Conservation (phyloP, 2,113 vertebrate genomes). For the Amphiprion percula region DNA sequence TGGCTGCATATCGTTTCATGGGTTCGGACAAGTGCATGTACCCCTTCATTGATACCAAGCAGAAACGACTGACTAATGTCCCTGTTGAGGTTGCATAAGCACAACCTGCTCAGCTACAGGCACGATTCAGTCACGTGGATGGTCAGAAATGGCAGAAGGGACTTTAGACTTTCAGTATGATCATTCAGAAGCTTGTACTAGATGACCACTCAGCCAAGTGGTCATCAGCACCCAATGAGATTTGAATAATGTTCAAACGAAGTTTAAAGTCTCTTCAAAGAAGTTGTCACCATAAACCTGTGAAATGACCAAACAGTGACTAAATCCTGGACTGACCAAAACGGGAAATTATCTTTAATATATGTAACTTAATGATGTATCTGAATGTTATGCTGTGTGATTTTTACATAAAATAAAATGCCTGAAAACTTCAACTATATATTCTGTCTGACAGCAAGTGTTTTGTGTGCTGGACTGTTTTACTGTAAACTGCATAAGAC, state of each 20-base stretch:
- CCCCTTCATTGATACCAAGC: slow-evolving; percentile 71
- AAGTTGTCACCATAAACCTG: slow-evolving; percentile 1
- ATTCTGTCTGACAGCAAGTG: background rate
- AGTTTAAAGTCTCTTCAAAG: slow-evolving; percentile 26
- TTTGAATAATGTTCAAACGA: slow-evolving; percentile 15
- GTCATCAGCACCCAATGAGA: slow-evolving; percentile 33
- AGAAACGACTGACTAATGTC: slow-evolving; percentile 41
- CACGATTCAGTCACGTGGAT: slow-evolving; percentile 14
- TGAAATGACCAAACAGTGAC: slow-evolving; percentile 1
- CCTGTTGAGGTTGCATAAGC: slow-evolving; percentile 24
- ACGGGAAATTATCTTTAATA: slow-evolving; percentile 31
- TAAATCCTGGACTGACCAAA: slow-evolving; percentile 23
- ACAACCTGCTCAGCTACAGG: slow-evolving; percentile 4
- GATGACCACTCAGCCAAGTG: slow-evolving; percentile 70
- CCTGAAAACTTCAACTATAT: slow-evolving; percentile 13
- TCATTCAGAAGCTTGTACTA: slow-evolving; percentile 6
- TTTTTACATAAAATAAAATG: slow-evolving; percentile 58
- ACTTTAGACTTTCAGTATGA: slow-evolving; percentile 26
- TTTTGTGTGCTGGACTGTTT: background rate
- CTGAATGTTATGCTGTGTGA: slow-evolving; percentile 1
- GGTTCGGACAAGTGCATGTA: slow-evolving; percentile 80
- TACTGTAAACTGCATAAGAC: background rate
- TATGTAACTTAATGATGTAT: slow-evolving; percentile 10
- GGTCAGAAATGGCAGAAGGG: background rate
- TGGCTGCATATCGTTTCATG: slow-evolving; percentile 72